Base-by-base conservation (phyloP, 37 sponge, comb jelly and placozoan species). In the Cladorhizidae sp. region DNA sequence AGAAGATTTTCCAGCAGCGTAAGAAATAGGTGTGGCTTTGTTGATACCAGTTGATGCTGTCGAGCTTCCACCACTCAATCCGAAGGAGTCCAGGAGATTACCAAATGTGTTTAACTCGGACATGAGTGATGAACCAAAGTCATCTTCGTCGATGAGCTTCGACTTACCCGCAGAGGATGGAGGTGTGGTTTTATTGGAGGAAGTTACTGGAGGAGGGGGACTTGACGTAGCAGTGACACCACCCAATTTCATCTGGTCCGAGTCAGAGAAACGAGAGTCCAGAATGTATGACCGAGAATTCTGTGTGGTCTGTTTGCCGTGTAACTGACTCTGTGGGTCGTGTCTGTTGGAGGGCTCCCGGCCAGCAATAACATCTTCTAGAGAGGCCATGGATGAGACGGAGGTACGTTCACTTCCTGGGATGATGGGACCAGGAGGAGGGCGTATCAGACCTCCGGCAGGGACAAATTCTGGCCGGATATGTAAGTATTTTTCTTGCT, bases 401-500 rank as follows among this genome's bases (percentile, higher is more conserved):
- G 74, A 74, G 50, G 45, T 2, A 1, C 40, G 45, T 15, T 71
- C 59, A 43, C 51, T 49, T 2, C 49, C 38, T n/a, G 78, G n/a
- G 7, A 37, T 23, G 26, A 57, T 38, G 15, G 45, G 71, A 8
- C 81, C 81, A 40, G 61, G 39, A 49, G 82, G 72, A 1, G 81
- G 81, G 9, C 62, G 81, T 25, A 36, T 26, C 36, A 70, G 80
- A 20, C 72, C 65, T 21, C 68, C 58, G 55, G 42, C 37, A 36
- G 76, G 57, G 29, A 67, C 28, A 26, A 57, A 68, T 40, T 88
- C 78, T 15, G 69, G 77, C 43, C 72, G 83, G 20, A 88, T 62
- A 62, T 88, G 64, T 40, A 88, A 58, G 76, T 72, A 88, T 74
- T 88, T 88, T 36, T 88, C 88, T 23, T 83, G 77, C 88, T 88